Evolutionary conservation across 2,888 invertebrate genomes (phyloP), one percentile per base, ranked within the genome.

Genomic region (Eupsilia transversa): DNA sequence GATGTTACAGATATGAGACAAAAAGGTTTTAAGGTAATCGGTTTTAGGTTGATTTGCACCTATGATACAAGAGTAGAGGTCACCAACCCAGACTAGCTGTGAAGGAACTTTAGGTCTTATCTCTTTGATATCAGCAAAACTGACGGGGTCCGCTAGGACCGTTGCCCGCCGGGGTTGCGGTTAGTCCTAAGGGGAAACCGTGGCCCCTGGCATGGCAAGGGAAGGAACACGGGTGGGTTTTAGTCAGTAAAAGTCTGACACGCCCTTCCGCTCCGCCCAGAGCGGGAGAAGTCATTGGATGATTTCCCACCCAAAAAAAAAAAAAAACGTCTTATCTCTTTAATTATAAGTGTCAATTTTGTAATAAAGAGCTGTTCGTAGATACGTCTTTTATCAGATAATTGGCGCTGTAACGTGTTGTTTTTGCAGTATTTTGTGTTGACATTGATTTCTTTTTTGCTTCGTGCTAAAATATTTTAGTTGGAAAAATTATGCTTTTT

Each of bases 341-440:
- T 54, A 30, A 54, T 41, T 3, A 56, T 66, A 61, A 33, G 73
- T 66, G 65, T 78, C 9, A 12, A 60, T 80, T 65, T 78, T 59
- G 54, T 54, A 56, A 56, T 72, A 35, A 46, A 33, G 17, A 23
- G 35, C n/a, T 52, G 63, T 43, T 52, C 33, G 60, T 12, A 56
- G 80, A 74, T 78, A 74, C 2, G 30, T n/a, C 20, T 52, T n/a
- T 52, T 74, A 74, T 80, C 66, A 74, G 20, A 54, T 65, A 52
- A 65, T 80, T 46, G 54, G 7, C 30, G 2, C 43, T 33, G 49
- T 41, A 20, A 38, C 17, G 23, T 49, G 59, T 38, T 54, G 30
- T 20, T 59, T 65, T 35, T 57, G 10, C n/a, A 49, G 30, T 17
- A n/a, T 38, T 20, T 57, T 69, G 4, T 43, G 33, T 43, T 59